phyloP scores from a whole-genome alignment of 1,140 invertebrate genomes.

The Lethrus apterus region DNA sequence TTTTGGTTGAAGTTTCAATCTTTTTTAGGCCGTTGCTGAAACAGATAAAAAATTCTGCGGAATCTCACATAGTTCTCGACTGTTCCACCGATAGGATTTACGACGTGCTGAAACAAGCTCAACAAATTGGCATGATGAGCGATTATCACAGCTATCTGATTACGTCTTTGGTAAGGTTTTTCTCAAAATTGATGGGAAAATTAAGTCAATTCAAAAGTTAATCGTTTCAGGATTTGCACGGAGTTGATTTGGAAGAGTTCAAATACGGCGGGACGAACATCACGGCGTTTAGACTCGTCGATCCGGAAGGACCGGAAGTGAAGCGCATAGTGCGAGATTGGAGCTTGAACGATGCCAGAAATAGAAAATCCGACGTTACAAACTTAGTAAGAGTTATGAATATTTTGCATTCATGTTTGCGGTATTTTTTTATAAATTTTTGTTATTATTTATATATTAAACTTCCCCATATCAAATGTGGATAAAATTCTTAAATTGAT shows the following conservation, averaged over 20 bases:
- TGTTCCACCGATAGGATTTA: conserved; percentile 79
- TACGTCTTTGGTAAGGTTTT: conserved; percentile 68
- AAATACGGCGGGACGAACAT: conserved; percentile 91
- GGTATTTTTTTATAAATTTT: too few relatives aligned
- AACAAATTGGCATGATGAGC: conserved; percentile 93
- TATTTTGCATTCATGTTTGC: too few relatives aligned
- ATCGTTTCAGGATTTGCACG: conserved; percentile 81
- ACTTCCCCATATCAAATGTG: too few relatives aligned
- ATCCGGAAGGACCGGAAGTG: conserved; percentile 67
- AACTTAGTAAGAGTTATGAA: conserved; percentile 16
- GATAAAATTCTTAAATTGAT: too few relatives aligned
- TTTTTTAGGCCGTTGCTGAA: conserved; percentile 72
- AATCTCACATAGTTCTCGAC: conserved; percentile 87
- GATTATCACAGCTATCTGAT: conserved; percentile 89
- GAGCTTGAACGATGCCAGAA: conserved; percentile 42
- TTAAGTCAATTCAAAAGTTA: too few relatives aligned
- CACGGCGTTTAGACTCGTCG: conserved; percentile 77
- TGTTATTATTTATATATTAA: too few relatives aligned
- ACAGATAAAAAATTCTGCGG: conserved; percentile 83
- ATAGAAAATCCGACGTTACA: conserved; percentile 25
- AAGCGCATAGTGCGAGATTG: conserved; percentile 71
- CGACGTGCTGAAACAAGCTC: conserved; percentile 81
- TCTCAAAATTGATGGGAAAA: background rate
- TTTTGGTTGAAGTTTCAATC: too few relatives aligned
- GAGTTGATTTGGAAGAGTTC: conserved; percentile 85